Conservation (phyloP, 1,140 invertebrate genomes). For the Zaprionus taronus region DNA sequence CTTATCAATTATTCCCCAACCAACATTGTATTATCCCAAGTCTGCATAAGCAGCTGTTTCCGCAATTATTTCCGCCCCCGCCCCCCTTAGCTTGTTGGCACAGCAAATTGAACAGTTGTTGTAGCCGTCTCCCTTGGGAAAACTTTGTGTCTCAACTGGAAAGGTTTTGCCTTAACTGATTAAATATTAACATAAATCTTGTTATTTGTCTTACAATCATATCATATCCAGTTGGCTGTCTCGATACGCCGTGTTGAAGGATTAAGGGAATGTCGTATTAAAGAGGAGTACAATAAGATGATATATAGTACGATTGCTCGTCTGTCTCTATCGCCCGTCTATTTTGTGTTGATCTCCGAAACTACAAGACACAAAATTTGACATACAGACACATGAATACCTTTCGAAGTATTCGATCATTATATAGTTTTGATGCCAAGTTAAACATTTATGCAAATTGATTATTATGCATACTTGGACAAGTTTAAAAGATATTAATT, state of each 20-base stretch:
- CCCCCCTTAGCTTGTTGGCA: not conserved
- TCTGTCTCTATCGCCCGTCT: too few relatives aligned
- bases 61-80: slow-evolving; percentile 4
- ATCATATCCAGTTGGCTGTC: not conserved
- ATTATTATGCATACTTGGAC: too few relatives aligned
- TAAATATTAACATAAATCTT: slow-evolving; percentile 5
- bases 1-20: not conserved
- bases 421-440: too few relatives aligned
- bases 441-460: too few relatives aligned
- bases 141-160: not conserved
- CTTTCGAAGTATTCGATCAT: too few relatives aligned
- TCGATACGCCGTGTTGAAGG: not conserved
- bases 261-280: not conserved
- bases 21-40: not conserved
- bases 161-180: not conserved
- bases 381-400: too few relatives aligned
- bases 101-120: slow-evolving; percentile 1
- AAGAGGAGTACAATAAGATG: too few relatives aligned
- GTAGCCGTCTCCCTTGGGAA: not conserved
- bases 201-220: not conserved
- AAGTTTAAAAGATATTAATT: too few relatives aligned
- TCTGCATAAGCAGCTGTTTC: slow-evolving; percentile 3
- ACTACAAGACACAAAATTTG: too few relatives aligned
- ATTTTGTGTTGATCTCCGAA: too few relatives aligned
- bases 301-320: too few relatives aligned